Base-by-base conservation (phyloP, 2,113 vertebrate genomes). In the Phrynocephalus versicolor region DNA sequence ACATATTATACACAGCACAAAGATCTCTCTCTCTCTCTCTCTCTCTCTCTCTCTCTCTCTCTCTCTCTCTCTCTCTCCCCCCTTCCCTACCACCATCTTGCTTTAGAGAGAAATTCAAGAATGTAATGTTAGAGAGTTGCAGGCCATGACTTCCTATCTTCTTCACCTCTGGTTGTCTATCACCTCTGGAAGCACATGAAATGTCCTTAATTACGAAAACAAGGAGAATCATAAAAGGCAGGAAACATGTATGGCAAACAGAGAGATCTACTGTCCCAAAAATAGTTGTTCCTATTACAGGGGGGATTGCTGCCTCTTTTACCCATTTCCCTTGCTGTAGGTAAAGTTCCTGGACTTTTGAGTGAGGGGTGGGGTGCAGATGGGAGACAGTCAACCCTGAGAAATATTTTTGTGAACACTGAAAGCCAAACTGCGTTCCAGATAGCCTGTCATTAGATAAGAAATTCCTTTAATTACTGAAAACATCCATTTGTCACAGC, bases 251-350 rank as follows among this genome's bases (percentile, higher is more conserved):
- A n/a, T 78, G 5, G 12, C 71, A 14, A 1, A 2, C 85, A 55
- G 77, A 88, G 41, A 85, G 33, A 79, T n/a, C 9, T 72, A 87
- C 75, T 82, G 65, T 71, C 1, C n/a, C 81, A 79, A 55, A 83
- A 67, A n/a, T 67, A 27, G 27, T 12, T 67, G 45, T 51, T 51
- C 5, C 45, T 51, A 51, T 51, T 51, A 51, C n/a, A 79, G 39
- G 33, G 64, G 10, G 19, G n/a, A 39, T 27, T 13, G 67, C n/a
- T 33, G 3, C 51, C 21, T 27, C n/a, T 70, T 5, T 35, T 55
- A 10, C 6, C 23, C 21, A 6, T n/a, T 51, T 55, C 18, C 30
- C n/a, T 14, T 57, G 6, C 14, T 10, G 45, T 19, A 81, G 8
- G n/a, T 6, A 70, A 51, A n/a, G 23, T 45, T 74, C 51, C 23